Conservation (phyloP, 2,797 vertebrate species). For the Poecilia wingei region DNA sequence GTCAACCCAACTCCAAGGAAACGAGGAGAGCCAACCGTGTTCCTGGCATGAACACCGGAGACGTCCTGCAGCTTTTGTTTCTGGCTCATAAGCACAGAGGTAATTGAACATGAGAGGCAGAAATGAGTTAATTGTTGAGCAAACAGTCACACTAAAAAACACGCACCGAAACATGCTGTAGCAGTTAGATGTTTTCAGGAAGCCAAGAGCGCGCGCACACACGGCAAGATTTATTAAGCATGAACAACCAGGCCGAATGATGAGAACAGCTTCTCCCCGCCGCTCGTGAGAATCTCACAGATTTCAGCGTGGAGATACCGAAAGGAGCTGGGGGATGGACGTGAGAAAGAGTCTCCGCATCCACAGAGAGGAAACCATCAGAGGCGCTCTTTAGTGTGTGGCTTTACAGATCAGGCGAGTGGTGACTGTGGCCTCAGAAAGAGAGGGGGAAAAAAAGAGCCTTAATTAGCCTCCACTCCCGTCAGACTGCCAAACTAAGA, state of each 20-base stretch:
- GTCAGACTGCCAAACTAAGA: slow-evolving; percentile 59
- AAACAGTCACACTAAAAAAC: slow-evolving; percentile 45
- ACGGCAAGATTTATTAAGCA: slow-evolving; percentile 47
- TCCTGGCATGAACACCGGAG: not conserved
- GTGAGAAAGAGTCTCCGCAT: slow-evolving; percentile 56
- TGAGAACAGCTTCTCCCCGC: slow-evolving; percentile 23
- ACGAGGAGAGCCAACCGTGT: not conserved
- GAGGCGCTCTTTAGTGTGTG: slow-evolving; percentile 56
- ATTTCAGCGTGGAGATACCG: slow-evolving; percentile 35
- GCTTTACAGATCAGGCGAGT: slow-evolving; percentile 64
- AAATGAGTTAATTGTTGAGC: slow-evolving; percentile 50
- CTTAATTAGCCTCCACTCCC: slow-evolving; percentile 68
- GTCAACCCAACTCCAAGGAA: slow-evolving; percentile 46
- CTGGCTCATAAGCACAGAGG: not conserved
- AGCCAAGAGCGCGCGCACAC: slow-evolving; percentile 43
- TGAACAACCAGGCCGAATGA: slow-evolving; percentile 27
- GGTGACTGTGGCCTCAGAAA: slow-evolving; percentile 59
- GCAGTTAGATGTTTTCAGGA: slow-evolving; percentile 44
- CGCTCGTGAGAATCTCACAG: slow-evolving; percentile 45
- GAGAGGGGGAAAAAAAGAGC: slow-evolving; percentile 28
- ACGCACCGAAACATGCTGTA: slow-evolving; percentile 41
- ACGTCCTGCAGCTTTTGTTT: slow-evolving; percentile 1
- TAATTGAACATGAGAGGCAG: slow-evolving; percentile 21
- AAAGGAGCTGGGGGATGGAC: slow-evolving; percentile 47
- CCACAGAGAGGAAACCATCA: slow-evolving; percentile 65